Evolutionary conservation across 2,113 vertebrate species (phyloP).

Genomic region (Oncorhynchus keta): DNA sequence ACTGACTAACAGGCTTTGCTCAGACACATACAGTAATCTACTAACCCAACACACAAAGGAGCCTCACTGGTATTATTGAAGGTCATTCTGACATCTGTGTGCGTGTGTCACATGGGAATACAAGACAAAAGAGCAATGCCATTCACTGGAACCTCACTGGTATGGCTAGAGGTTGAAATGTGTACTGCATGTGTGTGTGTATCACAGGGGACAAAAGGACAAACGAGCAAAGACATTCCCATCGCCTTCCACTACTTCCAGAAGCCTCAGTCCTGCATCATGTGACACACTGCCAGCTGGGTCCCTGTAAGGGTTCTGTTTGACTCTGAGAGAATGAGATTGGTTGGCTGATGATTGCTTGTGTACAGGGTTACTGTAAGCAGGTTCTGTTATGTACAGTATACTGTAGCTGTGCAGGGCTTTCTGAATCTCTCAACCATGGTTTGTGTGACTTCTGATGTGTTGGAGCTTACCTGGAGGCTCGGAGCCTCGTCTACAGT

Average conservation of each 20-base stretch:
- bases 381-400: no score
- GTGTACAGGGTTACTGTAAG: no score
- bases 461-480: constrained; percentile 72
- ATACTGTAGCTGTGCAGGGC: no score
- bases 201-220: not conserved
- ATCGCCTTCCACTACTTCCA: not conserved
- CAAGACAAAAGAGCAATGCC: not conserved
- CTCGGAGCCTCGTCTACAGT: constrained; percentile 68
- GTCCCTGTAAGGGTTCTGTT: constrained; percentile 20
- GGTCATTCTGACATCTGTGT: not conserved
- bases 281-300: constrained; percentile 7
- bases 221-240: not conserved
- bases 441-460: no score
- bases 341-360: not conserved
- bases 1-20: constrained; percentile 37
- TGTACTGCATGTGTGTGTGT: not conserved
- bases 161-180: not conserved
- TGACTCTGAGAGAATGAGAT: constrained; percentile 21
- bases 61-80: not conserved
- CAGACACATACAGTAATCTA: not conserved
- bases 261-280: not conserved
- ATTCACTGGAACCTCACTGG: not conserved
- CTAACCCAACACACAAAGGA: not conserved
- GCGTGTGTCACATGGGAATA: not conserved
- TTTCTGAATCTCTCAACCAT: no score